Evolutionary conservation across 2,888 invertebrate species (phyloP), one percentile per base, ranked within the genome.

Genomic region (Drosophila trichaetosa): DNA sequence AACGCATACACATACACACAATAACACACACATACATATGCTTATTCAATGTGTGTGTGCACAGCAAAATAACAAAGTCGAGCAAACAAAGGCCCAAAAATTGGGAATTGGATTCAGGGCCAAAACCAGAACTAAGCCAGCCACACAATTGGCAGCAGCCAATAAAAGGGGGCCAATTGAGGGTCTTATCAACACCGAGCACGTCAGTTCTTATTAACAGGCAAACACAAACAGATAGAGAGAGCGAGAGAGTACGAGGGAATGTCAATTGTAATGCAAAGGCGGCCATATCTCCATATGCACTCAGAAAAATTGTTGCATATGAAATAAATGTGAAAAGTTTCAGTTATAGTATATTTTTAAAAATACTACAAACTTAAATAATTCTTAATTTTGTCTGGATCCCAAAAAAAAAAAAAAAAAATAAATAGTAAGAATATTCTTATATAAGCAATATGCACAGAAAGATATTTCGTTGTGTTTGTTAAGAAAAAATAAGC

Each of bases 161-260:
- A 49, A 18, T 67, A 48, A 68, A 29, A 13, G n/a, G 16, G 27
- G 27, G 33, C 24, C 21, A 29, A 42, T 49, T 59, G 34, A 68
- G 48, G 48, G 61, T 53, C 73, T 81, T 83, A 87, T 87, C 76
- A 64, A 61, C 67, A 67, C 70, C 36, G 51, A 24, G 42, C 71
- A 58, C 52, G 49, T 53, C 78, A 57, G 10, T 42, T 59, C 49
- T 48, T 46, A 71, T 59, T 66, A 71, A 63, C 40, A 70, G 42
- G 66, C 71, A 42, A 21, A 56, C 21, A 31, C 46, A 46, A 7
- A 33, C 29, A 21, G n/a, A 46, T 18, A 7, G 8, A n/a, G 40
- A 29, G 29, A 33, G 21, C 21, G n/a, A 16, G 7, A 38, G 11
- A 33, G 36, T 10, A 48, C 11, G 2, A 18, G 11, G 10, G 21